Conservation (phyloP, 2,113 vertebrate species). For the Chrysemys picta region DNA sequence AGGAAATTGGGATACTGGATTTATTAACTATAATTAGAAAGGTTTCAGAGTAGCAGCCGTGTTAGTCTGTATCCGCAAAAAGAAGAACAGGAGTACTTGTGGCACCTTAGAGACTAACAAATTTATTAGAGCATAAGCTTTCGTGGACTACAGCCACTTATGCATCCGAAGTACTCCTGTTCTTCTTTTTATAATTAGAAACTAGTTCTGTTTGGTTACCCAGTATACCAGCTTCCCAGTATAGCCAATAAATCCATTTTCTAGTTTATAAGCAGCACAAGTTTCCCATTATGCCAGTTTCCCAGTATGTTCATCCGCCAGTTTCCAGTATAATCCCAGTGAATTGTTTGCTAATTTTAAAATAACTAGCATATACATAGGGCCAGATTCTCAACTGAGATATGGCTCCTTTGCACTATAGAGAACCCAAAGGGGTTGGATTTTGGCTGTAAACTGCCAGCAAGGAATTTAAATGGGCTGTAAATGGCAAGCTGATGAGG, state of each 20-base stretch:
- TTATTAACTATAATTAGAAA: background rate
- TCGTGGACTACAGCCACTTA: too few relatives aligned
- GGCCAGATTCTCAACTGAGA: background rate
- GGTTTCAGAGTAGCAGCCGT: too few relatives aligned
- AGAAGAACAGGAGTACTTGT: too few relatives aligned
- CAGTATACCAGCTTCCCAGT: background rate
- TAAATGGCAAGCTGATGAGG: background rate
- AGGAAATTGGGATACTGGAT: background rate
- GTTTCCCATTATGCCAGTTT: background rate
- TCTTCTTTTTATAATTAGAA: background rate
- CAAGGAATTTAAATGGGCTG: background rate
- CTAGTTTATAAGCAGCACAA: background rate
- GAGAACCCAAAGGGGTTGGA: background rate
- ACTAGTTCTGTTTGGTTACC: background rate
- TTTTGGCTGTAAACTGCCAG: background rate
- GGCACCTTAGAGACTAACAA: too few relatives aligned
- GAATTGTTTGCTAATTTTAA: background rate
- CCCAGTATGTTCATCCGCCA: background rate
- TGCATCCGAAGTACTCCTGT: too few relatives aligned
- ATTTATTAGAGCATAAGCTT: too few relatives aligned
- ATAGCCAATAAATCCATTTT: background rate
- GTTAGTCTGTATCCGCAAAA: too few relatives aligned
- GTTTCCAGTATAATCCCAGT: background rate
- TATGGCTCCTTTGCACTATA: slow-evolving; percentile 20
- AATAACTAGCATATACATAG: background rate